Evolutionary conservation across 2,888 invertebrate genomes (phyloP).

Genomic region (Oscheius sp.): DNA sequence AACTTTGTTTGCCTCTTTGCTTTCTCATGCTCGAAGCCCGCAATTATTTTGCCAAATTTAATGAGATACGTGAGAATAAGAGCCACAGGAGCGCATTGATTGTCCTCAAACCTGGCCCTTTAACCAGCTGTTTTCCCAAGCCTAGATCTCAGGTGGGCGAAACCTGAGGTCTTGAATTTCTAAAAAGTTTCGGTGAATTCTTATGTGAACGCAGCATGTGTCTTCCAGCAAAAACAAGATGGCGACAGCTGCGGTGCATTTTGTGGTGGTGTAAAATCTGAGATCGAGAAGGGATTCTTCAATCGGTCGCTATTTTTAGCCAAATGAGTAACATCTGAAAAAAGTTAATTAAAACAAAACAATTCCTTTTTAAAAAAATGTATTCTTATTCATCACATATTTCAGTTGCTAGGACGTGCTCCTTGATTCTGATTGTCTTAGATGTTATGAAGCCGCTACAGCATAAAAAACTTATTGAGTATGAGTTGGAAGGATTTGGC

Average conservation of each 20-base stretch:
- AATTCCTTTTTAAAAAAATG: neutral
- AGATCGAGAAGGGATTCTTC: neutral
- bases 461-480: slow-evolving; percentile 91
- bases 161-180: neutral
- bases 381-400: slow-evolving; percentile 20
- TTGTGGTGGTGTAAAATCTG: slow-evolving; percentile 18
- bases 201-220: slow-evolving; percentile 11
- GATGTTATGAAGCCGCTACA: slow-evolving; percentile 96
- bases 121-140: slow-evolving; percentile 18
- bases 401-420: slow-evolving; percentile 92
- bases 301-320: neutral
- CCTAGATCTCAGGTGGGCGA: neutral
- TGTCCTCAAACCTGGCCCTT: slow-evolving; percentile 1
- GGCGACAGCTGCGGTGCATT: slow-evolving; percentile 9
- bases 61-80: slow-evolving; percentile 22
- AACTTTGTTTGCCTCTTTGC: too few relatives aligned
- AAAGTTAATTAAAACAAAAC: neutral
- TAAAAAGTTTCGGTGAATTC: neutral
- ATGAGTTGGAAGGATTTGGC: slow-evolving; percentile 97
- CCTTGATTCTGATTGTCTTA: slow-evolving; percentile 91
- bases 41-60: slow-evolving; percentile 15
- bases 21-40: too few relatives aligned
- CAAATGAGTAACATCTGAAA: neutral
- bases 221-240: slow-evolving; percentile 9
- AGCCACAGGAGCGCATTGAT: slow-evolving; percentile 24